phyloP scores from a whole-genome alignment of 2,113 vertebrate genomes.

The Accipiter virgatus region DNA sequence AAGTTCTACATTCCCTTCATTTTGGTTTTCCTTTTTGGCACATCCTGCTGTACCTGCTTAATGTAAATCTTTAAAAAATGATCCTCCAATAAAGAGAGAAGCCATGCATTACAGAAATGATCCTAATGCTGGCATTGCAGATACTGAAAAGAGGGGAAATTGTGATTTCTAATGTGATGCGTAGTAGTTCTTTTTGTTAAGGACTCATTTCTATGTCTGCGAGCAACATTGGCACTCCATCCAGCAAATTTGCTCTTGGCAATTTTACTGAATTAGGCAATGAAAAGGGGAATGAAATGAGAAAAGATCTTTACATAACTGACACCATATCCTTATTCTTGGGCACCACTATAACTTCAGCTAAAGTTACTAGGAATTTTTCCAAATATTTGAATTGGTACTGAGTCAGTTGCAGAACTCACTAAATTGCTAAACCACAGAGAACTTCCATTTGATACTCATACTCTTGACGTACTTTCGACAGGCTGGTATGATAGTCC shows the following conservation, averaged over 20 bases:
- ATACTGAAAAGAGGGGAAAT: neutral
- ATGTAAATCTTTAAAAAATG: neutral
- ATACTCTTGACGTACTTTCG: neutral
- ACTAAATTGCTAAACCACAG: neutral
- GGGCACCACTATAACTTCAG: neutral
- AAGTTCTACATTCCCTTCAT: neutral
- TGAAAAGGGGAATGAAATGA: neutral
- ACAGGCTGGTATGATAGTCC: neutral
- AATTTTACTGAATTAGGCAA: neutral
- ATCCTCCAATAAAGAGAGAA: neutral
- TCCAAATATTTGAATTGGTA: neutral
- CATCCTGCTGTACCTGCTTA: neutral
- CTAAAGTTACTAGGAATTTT: neutral
- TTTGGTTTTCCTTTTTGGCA: neutral
- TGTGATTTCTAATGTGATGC: neutral
- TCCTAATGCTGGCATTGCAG: neutral
- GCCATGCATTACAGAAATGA: neutral
- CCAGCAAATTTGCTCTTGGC: neutral
- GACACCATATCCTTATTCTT: neutral
- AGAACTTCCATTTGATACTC: neutral
- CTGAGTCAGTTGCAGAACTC: neutral
- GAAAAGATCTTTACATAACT: neutral
- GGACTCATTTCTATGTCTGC: neutral
- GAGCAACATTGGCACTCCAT: neutral
- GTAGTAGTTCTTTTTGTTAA: neutral